Conservation (phyloP, 1,140 invertebrate species). For the Goniozus legneri region DNA sequence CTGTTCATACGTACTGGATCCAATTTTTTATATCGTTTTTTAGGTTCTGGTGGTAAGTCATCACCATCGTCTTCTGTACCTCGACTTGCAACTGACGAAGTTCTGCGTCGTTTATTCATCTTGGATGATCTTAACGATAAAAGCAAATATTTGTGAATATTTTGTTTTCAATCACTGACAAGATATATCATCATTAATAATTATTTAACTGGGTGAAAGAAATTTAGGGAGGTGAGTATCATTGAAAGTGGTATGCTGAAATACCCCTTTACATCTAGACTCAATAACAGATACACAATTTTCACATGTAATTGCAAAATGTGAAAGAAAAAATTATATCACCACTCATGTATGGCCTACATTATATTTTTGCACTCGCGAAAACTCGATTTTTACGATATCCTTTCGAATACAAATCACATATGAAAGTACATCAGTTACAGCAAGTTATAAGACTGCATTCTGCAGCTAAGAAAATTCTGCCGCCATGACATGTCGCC, state of each 20-base stretch:
- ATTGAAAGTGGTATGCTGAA: not conserved
- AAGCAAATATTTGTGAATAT: not conserved
- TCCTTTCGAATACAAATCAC: not conserved
- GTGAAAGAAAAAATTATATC: slow-evolving; percentile 1
- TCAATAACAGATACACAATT: not conserved
- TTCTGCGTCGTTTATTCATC: slow-evolving; percentile 66
- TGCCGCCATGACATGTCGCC: slow-evolving; percentile 37
- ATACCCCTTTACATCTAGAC: not conserved
- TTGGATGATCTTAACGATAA: slow-evolving; percentile 27
- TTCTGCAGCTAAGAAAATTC: slow-evolving; percentile 23
- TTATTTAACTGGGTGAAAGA: not conserved
- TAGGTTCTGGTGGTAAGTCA: slow-evolving; percentile 50
- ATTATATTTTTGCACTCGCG: no score
- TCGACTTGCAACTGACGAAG: slow-evolving; percentile 68
- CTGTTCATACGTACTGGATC: slow-evolving; percentile 54
- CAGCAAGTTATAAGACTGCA: not conserved
- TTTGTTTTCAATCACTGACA: not conserved
- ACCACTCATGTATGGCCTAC: no score
- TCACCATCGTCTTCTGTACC: slow-evolving; percentile 60
- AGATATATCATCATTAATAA: not conserved
- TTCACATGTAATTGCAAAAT: not conserved
- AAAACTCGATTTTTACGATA: not conserved
- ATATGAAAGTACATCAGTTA: not conserved
- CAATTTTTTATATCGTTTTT: slow-evolving; percentile 54
- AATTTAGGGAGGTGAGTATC: not conserved